These are phyloP conservation scores for Drosophila aff. DNA, from an alignment of 1,140 invertebrate species.

Conservation along the genomic window DNA sequence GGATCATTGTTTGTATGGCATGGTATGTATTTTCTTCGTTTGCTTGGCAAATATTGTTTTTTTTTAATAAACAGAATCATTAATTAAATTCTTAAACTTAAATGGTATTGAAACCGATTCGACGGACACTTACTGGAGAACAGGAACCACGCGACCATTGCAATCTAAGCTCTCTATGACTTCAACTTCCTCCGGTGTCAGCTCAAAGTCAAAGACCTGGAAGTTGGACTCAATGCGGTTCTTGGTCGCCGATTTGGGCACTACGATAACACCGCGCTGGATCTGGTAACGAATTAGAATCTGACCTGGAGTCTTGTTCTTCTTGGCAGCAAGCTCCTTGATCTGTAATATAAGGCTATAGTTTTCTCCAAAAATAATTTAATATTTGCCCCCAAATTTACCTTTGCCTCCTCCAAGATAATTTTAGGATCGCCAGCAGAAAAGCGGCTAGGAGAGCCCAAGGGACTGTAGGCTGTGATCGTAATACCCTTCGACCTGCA, in stretches of 20 bases:
- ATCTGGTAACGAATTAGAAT: conserved; percentile 89
- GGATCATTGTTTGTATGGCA: background rate
- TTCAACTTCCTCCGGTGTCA: conserved; percentile 87
- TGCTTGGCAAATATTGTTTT: background rate
- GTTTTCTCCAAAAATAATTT: background rate
- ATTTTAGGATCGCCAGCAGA: conserved; percentile 88
- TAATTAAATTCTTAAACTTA: background rate
- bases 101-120: background rate
- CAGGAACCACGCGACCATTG: conserved; percentile 85
- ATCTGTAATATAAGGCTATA: conserved; percentile 46
- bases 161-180: conserved; percentile 86
- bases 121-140: conserved; percentile 82
- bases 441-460: conserved; percentile 88
- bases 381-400: background rate
- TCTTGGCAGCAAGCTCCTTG: conserved; percentile 87
- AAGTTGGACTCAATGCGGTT: conserved; percentile 90
- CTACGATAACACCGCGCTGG: conserved; percentile 88
- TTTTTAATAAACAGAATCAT: background rate
- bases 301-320: conserved; percentile 90
- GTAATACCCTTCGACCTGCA: conserved; percentile 88
- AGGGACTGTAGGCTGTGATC: conserved; percentile 92
- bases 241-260: conserved; percentile 89
- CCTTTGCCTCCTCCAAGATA: conserved; percentile 87
- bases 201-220: conserved; percentile 90
- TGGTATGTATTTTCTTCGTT: background rate